Base-by-base conservation (phyloP, 2,888 invertebrate species). In the Cephonodes hylas region DNA sequence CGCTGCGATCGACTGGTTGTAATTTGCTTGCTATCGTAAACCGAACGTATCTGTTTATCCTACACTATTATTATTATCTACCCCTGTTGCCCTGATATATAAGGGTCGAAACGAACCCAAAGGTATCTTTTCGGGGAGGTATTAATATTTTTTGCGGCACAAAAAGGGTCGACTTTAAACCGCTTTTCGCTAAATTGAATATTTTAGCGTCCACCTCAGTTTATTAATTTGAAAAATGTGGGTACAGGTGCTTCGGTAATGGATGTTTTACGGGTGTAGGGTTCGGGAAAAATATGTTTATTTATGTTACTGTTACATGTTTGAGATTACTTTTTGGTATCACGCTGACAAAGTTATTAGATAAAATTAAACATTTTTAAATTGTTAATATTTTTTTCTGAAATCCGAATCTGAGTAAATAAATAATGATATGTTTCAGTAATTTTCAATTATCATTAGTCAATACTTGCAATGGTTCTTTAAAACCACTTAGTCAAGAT, bases 1-100 rank as follows among this genome's bases (percentile, higher is more conserved):
- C 80, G 75, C 78, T 73, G 67, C 80, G 79, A 83, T 84, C 78
- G 80, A 73, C 77, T 74, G 73, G 65, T 77, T 78, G 79, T 86
- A 86, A 87, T 88, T 85, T 85, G 70, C 81, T 80, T 77, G 78
- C 78, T 80, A 80, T 84, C 82, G 83, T 84, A 82, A 83, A 76
- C 75, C 73, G 66, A 75, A 75, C 76, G 71, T 74, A 74, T 75
- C 79, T 81, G 79, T 81, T 81, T 79, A 71, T 70, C 65, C 70
- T 74, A 74, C 72, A 72, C 67, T 67, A 70, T 64, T 69, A 74
- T 73, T 70, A 74, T 74, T 53, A 42, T 15, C 15, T 38, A 15
- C 25, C 58, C 20, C 31, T 34, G 18, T 15, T 22, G 56, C 15
- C 20, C 59, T 46, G 10, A 58, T 46, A 58, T 45, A 58, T 23